Evolutionary conservation across 2,888 invertebrate species (phyloP).

Genomic region (Lissonota sp.): DNA sequence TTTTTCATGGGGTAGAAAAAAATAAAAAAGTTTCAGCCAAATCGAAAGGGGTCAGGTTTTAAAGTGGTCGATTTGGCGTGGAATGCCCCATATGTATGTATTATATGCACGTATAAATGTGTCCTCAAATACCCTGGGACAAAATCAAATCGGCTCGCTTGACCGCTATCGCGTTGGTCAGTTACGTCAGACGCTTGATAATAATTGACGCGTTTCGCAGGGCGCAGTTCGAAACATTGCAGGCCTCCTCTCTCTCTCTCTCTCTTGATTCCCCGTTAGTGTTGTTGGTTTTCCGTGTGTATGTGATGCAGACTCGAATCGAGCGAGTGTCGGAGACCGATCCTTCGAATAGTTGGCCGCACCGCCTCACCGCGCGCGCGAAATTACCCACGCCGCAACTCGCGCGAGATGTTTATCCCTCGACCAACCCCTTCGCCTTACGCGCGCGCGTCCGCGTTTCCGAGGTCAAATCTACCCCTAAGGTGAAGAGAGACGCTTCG

Average conservation of each 20-base stretch:
- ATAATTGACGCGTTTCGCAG: slow-evolving; percentile 71
- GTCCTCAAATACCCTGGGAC: slow-evolving; percentile 36
- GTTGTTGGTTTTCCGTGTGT: slow-evolving; percentile 18
- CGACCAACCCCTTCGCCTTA: too few relatives aligned
- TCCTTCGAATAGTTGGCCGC: slow-evolving; percentile 50
- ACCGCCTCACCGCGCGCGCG: slow-evolving; percentile 43
- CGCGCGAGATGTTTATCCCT: slow-evolving; percentile 44
- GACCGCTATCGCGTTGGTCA: slow-evolving; percentile 62
- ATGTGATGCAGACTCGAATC: slow-evolving; percentile 18
- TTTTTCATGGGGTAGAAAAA: too few relatives aligned
- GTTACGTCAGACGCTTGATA: slow-evolving; percentile 70
- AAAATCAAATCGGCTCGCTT: slow-evolving; percentile 51
- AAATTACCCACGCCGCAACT: slow-evolving; percentile 53
- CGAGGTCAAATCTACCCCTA: slow-evolving; percentile 25
- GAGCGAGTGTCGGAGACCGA: slow-evolving; percentile 8
- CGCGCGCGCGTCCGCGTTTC: slow-evolving; percentile 41
- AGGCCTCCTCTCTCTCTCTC: too few relatives aligned
- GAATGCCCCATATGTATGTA: not conserved
- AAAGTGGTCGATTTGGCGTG: too few relatives aligned
- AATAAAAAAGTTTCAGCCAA: too few relatives aligned
- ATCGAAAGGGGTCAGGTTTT: too few relatives aligned
- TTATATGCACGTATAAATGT: not conserved
- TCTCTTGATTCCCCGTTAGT: not conserved
- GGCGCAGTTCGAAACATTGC: slow-evolving; percentile 64
- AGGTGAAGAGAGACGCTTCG: not conserved